Evolutionary conservation across 37 sponge, comb jelly and placozoan genomes (phyloP).

Genomic region (Aphrocallistes beatrix): DNA sequence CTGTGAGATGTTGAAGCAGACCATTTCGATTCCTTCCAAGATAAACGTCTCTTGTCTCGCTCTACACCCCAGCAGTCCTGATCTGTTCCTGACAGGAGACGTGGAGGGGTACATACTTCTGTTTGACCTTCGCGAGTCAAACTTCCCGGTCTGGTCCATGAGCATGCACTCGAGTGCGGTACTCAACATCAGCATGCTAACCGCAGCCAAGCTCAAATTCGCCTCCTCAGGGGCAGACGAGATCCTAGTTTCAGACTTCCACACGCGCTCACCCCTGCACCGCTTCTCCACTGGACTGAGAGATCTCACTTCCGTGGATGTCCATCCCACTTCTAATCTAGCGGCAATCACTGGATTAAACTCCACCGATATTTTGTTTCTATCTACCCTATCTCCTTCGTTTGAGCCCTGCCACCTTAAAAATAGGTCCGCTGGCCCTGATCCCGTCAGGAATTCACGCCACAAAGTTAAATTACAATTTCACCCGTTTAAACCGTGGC

Average conservation of each 20-base stretch:
- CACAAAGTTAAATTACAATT: background rate
- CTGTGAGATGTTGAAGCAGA: conserved; percentile 60
- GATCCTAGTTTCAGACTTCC: background rate
- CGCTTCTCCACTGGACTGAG: background rate
- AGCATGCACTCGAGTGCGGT: background rate
- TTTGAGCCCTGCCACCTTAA: background rate
- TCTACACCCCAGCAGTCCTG: background rate
- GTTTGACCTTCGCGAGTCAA: background rate
- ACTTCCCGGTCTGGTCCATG: background rate
- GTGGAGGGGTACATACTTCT: background rate
- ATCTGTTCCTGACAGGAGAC: background rate
- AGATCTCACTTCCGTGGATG: background rate
- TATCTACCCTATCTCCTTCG: background rate
- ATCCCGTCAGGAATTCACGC: background rate
- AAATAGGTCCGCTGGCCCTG: background rate
- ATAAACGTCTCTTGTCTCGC: background rate
- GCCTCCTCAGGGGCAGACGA: background rate
- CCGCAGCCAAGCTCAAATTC: background rate
- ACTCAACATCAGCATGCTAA: background rate
- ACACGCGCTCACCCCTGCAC: background rate
- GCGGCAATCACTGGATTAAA: background rate
- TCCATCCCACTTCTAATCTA: background rate
- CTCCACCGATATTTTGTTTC: background rate
- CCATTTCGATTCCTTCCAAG: background rate
- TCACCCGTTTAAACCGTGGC: background rate